These are phyloP conservation scores for Xylota sylvarum DNA, from an alignment of 2,888 invertebrate genomes.

Conservation along the genomic window DNA sequence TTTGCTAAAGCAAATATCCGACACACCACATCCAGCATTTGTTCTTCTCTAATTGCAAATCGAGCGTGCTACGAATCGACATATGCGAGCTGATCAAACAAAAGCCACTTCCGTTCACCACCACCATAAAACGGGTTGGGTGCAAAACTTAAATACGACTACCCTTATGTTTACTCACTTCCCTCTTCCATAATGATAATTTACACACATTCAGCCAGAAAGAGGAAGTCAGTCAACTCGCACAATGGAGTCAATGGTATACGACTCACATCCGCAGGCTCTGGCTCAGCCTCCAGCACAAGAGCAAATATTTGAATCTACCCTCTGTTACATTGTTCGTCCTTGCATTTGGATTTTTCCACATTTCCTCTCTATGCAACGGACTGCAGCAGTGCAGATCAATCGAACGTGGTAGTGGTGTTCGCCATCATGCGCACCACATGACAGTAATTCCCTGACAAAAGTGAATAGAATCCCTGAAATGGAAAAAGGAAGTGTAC, in stretches of 20 bases:
- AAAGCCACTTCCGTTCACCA: conserved; percentile 65
- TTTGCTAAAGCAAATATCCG: background rate
- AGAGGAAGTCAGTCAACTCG: conserved; percentile 73
- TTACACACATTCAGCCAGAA: conserved; percentile 61
- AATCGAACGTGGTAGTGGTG: conserved; percentile 49
- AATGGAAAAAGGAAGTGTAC: conserved; percentile 49
- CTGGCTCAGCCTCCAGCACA: conserved; percentile 57
- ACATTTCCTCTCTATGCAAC: conserved; percentile 39
- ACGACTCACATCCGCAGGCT: conserved; percentile 57
- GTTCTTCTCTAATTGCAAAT: conserved; percentile 32
- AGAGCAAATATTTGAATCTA: conserved; percentile 72
- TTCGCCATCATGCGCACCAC: conserved; percentile 65
- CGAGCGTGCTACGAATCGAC: conserved; percentile 47
- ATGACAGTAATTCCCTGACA: conserved; percentile 57
- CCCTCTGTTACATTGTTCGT: conserved; percentile 65
- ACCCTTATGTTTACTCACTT: conserved; percentile 62
- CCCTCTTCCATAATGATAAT: conserved; percentile 48
- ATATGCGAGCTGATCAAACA: conserved; percentile 66
- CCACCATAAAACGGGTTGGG: conserved; percentile 63
- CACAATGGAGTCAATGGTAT: conserved; percentile 72
- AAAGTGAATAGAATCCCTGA: conserved; percentile 48
- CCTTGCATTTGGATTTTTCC: conserved; percentile 58
- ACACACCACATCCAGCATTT: conserved; percentile 9
- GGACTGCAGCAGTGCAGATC: conserved; percentile 44
- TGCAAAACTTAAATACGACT: conserved; percentile 64